A percentile compares a stretch with the other conserved stretches of the same genome.
Evolutionary conservation across 2,888 invertebrate species (phyloP).

Genomic region (Sepioteuthis lessoniana): DNA sequence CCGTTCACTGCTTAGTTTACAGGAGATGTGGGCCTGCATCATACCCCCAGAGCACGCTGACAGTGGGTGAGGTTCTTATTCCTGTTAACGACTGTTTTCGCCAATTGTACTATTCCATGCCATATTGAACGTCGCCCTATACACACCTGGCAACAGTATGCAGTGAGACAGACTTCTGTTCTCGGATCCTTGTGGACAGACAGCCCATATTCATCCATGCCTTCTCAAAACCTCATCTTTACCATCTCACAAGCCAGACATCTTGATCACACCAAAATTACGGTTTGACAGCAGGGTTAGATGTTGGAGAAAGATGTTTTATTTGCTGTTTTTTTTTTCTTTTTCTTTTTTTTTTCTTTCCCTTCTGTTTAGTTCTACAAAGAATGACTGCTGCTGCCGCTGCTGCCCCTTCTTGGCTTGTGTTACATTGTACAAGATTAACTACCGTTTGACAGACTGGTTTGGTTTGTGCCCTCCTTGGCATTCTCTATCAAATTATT

Average conservation of each 20-base stretch:
- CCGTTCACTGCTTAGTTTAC: conserved; percentile 48
- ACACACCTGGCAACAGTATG: conserved; percentile 25
- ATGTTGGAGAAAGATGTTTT: not conserved
- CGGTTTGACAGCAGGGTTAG: not conserved
- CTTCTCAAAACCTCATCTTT: too few species aligned
- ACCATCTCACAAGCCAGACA: conserved; percentile 16
- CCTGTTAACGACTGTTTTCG: conserved; percentile 34
- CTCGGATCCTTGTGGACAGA: not conserved
- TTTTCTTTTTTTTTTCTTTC: not conserved
- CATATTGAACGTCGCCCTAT: not conserved
- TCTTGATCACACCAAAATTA: not conserved
- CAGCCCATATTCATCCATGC: not conserved
- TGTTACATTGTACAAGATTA: too few species aligned
- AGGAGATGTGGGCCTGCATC: conserved; percentile 45
- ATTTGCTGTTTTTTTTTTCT: not conserved
- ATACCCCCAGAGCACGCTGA: conserved; percentile 35
- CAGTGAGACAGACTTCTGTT: not conserved
- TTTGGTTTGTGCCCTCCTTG: not conserved
- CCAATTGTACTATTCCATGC: conserved; percentile 17
- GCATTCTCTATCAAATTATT: conserved; percentile 8
- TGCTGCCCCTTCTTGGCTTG: not conserved
- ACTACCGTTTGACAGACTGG: not conserved
- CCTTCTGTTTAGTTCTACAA: not conserved
- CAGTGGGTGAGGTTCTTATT: conserved; percentile 48
- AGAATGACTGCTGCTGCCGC: not conserved